A percentile compares a stretch with the other conserved stretches of the same genome.
Evolutionary conservation across 23 tunicate species (phyloP).

Genomic region (Clavelina lepadiformis): DNA sequence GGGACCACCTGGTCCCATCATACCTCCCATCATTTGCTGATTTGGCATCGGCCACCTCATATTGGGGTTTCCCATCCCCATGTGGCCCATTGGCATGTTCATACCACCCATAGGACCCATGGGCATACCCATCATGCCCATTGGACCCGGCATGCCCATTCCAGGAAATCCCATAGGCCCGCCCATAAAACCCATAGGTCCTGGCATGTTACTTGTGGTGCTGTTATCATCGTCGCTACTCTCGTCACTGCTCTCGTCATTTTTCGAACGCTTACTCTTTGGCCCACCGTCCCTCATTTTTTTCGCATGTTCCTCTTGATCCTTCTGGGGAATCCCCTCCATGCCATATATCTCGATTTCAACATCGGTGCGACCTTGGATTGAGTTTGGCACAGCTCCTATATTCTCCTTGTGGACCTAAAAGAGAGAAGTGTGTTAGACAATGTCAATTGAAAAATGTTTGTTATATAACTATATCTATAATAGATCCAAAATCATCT

Average conservation of each 20-base stretch:
- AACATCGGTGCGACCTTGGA: conserved; percentile 82
- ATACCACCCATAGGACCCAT: conserved; percentile 51
- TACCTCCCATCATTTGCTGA: conserved; percentile 73
- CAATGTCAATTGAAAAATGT: not conserved
- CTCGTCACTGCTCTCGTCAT: conserved; percentile 48
- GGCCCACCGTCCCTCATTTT: conserved; percentile 71
- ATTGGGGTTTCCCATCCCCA: conserved; percentile 46
- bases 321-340: conserved; percentile 97
- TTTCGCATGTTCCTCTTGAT: conserved; percentile 75
- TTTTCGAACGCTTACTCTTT: conserved; percentile 55
- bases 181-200: conserved; percentile 52
- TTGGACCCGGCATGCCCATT: conserved; percentile 52
- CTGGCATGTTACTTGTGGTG: conserved; percentile 36
- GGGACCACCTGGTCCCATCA: conserved; percentile 54
- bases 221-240: conserved; percentile 46
- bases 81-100: conserved; percentile 46
- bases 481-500: not conserved
- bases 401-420: conserved; percentile 97
- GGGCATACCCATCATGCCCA: conserved; percentile 53
- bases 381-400: conserved; percentile 76
- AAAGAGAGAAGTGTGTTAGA: conserved; percentile 3
- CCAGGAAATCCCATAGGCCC: conserved; percentile 53
- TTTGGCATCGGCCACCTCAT: conserved; percentile 94
- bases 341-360: conserved; percentile 99
- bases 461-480: not conserved